Base-by-base conservation (phyloP, 2,888 invertebrate species). In the Pyrochroa serraticornis region DNA sequence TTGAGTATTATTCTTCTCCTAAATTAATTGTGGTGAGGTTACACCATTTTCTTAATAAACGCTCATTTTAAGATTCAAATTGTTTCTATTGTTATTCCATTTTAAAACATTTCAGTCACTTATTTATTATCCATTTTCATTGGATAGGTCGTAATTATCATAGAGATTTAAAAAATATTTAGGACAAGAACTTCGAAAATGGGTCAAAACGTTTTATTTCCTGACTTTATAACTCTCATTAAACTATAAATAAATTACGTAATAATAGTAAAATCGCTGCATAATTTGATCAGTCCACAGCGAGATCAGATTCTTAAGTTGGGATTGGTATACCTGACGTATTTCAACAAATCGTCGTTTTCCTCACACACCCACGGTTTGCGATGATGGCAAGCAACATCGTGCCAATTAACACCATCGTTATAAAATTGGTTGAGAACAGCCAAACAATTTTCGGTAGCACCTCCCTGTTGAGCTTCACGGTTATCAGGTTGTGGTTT, bases 301-400 rank as follows among this genome's bases (percentile, higher is more conserved):
- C 58, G 37, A 30, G 6, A 33, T 52, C 85, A 92, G 73, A 91
- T 83, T 75, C 88, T 84, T 68, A 92, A 80, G 75, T 89, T 89
- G 35, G 92, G 92, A 79, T 92, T 92, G 65, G 89, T 67, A 43
- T 67, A 70, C 22, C 68, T 60, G 9, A 92, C 91, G 79, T 92
- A 93, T 83, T 91, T 91, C 65, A 93, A 80, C 9, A 94, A 85
- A 7, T 90, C 87, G 69, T 92, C 92, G 75, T 91, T 93, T 72
- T 94, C 93, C 78, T 94, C 93, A 76, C 94, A 94, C 33, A 93
- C 89, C 82, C 90, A 92, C 0, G 93, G 89, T 79, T 94, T 94
- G 76, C 88, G 87, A 77, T 94, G 94, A 76, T 93, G 93, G 76
- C 94, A 94, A 61, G 93, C 93, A 44, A 93, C 93, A 75, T 94